Evolutionary conservation across 1,140 invertebrate species (phyloP), one percentile per base, ranked within the genome.

Genomic region (Drosophila rufa): DNA sequence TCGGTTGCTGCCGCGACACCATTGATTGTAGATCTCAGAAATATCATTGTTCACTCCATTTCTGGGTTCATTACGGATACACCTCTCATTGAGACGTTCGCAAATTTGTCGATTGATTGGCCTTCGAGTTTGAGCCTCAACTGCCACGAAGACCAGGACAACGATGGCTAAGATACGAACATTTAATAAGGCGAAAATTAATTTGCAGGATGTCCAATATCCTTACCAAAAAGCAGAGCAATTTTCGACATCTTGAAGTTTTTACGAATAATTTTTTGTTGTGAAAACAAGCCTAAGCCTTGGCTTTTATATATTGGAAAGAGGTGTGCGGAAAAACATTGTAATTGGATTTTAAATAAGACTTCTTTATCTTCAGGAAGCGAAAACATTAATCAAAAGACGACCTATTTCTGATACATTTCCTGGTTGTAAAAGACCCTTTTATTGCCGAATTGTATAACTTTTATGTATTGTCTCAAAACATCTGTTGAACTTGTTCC

Each of bases 161-260:
- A 56, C 8, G 1, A 40, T 25, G 36, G 53, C 53, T 56, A 11
- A 40, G 15, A 56, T 40, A 15, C 2, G 3, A 40, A 12, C 0
- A 3, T 25, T 40, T 3, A n/a, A 11, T 56, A 25, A 12, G 19
- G 1, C 6, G 12, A 40, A 25, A 1, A 3, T 0, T 6, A 25
- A 11, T 22, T 11, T 0, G 0, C 4, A 11, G 14, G 19, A 56
- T 56, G 4, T 22, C 5, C 2, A 55, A 11, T 25, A 38, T n/a
- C 3, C 80, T 83, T 74, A 84, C 82, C 67, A 33, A 84, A 80
- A 19, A 84, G 56, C 36, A 80, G n/a, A 27, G 46, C 15, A 47
- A 74, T 19, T 40, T 83, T 80, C 9, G 67, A 76, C 82, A 84
- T 84, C 17, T 45, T 77, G 36, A 12, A 48, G 17, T 8, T 46